A percentile compares a stretch with the other conserved stretches of the same genome.
These are phyloP conservation scores for Phylloscopus collybita DNA, from an alignment of 2,797 vertebrate genomes.

Conservation along the genomic window DNA sequence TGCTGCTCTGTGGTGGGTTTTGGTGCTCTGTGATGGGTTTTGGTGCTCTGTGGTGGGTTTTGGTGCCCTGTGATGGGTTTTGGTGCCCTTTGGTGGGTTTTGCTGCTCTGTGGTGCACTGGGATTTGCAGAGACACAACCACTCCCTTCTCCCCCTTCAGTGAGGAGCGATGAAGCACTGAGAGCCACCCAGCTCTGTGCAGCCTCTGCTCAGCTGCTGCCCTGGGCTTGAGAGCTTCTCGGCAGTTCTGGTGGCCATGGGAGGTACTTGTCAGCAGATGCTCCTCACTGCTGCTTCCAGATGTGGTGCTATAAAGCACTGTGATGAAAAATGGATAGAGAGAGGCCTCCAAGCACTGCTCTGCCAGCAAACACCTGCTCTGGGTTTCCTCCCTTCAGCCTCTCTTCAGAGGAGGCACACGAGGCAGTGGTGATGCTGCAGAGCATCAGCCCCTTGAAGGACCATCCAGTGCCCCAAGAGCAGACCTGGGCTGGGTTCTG, in stretches of 20 bases:
- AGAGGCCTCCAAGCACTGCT: background rate
- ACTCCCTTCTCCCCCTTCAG: background rate
- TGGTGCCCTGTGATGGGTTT: too few relatives aligned
- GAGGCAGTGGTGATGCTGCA: background rate
- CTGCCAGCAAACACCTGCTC: background rate
- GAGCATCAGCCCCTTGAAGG: background rate
- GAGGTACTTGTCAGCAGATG: background rate
- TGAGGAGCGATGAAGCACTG: accelerated
- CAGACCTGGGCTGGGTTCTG: background rate
- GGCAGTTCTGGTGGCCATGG: background rate
- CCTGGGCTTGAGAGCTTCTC: background rate
- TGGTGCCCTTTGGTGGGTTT: background rate
- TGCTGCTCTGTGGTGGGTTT: too few relatives aligned
- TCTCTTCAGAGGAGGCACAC: accelerated
- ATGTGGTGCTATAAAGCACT: background rate
- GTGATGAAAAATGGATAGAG: background rate
- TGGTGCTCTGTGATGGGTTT: background rate
- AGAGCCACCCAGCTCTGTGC: background rate
- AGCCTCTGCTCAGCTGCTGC: background rate
- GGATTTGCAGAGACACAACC: background rate
- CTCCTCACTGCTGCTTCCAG: background rate
- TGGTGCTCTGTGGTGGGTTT: background rate
- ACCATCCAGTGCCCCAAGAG: background rate
- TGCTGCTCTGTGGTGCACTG: background rate
- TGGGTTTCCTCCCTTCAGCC: background rate